Evolutionary conservation across 2,113 vertebrate genomes (phyloP).

Genomic region (Phylloscopus whistleri): DNA sequence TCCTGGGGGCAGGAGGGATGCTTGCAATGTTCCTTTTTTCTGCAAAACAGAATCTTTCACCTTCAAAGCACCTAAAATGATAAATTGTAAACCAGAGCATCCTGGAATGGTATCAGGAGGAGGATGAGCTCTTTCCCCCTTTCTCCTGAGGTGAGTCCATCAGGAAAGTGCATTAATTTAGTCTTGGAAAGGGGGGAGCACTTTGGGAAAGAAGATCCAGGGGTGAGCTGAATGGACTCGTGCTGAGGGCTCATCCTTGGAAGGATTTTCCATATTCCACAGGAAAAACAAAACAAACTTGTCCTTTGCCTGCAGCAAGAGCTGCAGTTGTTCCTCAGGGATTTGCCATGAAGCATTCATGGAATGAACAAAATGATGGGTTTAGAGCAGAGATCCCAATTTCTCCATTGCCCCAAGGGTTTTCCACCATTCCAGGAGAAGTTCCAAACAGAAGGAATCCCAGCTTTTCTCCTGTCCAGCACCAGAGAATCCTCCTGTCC

Average conservation of each 20-base stretch:
- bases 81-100: rapidly evolving
- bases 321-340: not conserved
- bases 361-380: not conserved
- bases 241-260: not conserved
- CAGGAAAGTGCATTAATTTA: not conserved
- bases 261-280: not conserved
- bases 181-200: not conserved
- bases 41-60: not conserved
- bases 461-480: not conserved
- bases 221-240: not conserved
- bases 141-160: not conserved
- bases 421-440: not conserved
- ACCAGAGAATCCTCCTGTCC: not conserved
- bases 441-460: not conserved
- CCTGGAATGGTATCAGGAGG: not conserved
- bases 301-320: not conserved
- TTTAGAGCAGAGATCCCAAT: not conserved
- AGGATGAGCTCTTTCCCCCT: not conserved
- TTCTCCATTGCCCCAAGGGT: not conserved
- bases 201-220: rapidly evolving
- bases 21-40: not conserved
- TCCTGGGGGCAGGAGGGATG: not conserved
- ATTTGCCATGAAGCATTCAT: too few relatives aligned
- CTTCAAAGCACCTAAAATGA: not conserved
- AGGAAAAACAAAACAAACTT: not conserved